These are phyloP conservation scores for Drosophila insularis DNA, from an alignment of 1,140 invertebrate species.

Conservation along the genomic window DNA sequence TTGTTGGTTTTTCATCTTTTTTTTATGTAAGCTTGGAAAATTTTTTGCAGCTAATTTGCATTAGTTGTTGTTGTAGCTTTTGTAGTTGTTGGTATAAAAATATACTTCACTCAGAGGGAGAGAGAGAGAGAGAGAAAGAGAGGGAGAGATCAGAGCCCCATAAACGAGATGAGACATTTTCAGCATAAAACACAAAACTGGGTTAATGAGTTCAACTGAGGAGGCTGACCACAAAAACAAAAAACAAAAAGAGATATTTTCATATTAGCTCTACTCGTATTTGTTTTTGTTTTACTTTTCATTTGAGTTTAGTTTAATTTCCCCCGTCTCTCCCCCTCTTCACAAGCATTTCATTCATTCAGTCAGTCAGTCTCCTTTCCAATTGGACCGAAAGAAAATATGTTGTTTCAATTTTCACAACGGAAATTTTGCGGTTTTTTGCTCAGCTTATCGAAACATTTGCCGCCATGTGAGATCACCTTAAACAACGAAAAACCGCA, in stretches of 20 bases:
- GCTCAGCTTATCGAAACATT: conserved; percentile 18
- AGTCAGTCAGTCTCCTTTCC: background rate
- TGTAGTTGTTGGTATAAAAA: conserved; percentile 13
- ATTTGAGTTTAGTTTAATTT: conserved; percentile 22
- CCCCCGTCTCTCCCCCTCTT: background rate
- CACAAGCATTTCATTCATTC: background rate
- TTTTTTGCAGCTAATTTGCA: conserved; percentile 7
- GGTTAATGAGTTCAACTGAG: conserved; percentile 72
- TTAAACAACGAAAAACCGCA: conserved; percentile 29
- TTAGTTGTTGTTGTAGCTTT: conserved; percentile 7
- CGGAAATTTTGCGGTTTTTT: conserved; percentile 50
- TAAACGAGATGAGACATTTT: conserved; percentile 69
- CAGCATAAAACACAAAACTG: conserved; percentile 40
- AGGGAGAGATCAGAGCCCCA: conserved; percentile 12
- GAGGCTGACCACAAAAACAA: conserved; percentile 10
- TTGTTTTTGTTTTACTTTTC: conserved; percentile 13
- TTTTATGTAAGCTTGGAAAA: conserved; percentile 13
- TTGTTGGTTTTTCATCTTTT: conserved; percentile 2
- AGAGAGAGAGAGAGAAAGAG: no score
- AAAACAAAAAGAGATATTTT: conserved; percentile 30
- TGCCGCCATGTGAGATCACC: conserved; percentile 42
- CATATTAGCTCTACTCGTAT: conserved; percentile 27
- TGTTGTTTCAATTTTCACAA: conserved; percentile 48
- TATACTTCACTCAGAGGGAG: background rate
- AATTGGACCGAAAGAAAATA: background rate